Conservation (phyloP, 2,113 vertebrate species). For the Manacus vitellinus region DNA sequence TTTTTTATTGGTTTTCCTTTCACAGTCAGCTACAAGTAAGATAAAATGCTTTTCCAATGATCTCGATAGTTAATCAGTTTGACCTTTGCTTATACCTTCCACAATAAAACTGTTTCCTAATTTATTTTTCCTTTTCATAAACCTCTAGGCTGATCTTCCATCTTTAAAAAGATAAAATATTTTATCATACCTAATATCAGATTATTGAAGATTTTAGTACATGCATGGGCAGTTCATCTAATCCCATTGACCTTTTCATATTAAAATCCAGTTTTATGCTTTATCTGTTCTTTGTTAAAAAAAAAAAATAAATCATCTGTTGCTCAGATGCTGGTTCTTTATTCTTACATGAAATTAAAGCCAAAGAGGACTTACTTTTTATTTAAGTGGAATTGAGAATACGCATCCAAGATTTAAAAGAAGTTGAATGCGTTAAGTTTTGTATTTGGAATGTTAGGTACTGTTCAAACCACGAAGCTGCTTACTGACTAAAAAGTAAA, state of each 20-base stretch:
- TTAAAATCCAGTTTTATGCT: conserved; percentile 49
- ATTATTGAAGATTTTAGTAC: conserved; percentile 51
- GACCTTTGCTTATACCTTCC: background rate
- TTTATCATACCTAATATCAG: conserved; percentile 47
- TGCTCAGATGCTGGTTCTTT: background rate
- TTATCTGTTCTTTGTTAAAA: background rate
- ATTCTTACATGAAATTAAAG: background rate
- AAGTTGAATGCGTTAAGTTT: rapidly evolving
- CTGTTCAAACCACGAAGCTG: rapidly evolving
- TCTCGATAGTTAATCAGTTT: background rate
- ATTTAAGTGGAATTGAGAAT: background rate
- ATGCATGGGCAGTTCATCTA: conserved; percentile 23
- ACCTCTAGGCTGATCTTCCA: conserved; percentile 1
- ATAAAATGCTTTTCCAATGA: background rate
- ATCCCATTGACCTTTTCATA: conserved; percentile 59
- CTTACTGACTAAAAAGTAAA: background rate
- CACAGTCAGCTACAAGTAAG: background rate
- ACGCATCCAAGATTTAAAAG: background rate
- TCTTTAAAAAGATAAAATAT: conserved; percentile 58
- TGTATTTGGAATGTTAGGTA: background rate
- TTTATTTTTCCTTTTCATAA: conserved; percentile 49
- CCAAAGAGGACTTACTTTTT: background rate
- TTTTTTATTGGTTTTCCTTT: background rate
- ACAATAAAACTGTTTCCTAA: conserved; percentile 9
- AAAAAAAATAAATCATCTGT: background rate